Percentiles rank a stretch among this genome's conserved stretches.
Conservation (phyloP, 2,888 invertebrate genomes). For the Himalopsyche tibetana region DNA sequence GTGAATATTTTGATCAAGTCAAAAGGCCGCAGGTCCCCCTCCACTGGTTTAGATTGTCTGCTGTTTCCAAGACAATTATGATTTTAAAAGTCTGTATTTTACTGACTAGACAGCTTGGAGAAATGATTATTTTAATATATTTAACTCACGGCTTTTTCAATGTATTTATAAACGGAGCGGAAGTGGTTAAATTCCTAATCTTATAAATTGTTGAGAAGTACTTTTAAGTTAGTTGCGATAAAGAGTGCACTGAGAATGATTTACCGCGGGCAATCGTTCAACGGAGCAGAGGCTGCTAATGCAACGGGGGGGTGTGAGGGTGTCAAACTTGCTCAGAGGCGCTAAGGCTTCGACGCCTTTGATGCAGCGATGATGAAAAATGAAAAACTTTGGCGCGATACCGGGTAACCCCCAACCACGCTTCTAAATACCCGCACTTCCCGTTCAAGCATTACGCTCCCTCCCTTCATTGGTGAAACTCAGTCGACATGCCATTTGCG, state of each 20-base stretch:
- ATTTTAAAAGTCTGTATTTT: no score
- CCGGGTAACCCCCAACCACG: not conserved
- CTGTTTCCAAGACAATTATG: no score
- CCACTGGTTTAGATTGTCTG: no score
- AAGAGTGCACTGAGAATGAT: constrained; percentile 17
- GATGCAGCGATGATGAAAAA: not conserved
- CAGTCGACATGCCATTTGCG: no score
- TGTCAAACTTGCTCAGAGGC: not conserved
- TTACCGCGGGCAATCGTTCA: constrained; percentile 13
- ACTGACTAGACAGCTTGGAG: no score
- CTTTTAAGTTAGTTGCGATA: not conserved
- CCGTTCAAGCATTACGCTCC: not conserved
- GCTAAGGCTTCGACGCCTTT: not conserved
- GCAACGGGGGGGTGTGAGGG: constrained; percentile 1
- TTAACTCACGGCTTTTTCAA: no score
- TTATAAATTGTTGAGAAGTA: no score
- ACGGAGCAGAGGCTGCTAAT: not conserved
- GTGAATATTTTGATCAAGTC: no score
- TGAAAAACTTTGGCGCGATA: not conserved
- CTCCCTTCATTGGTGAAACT: not conserved
- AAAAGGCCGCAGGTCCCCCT: no score
- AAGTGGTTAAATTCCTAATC: no score
- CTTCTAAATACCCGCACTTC: not conserved
- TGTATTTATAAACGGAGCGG: no score
- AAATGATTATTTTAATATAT: no score